phyloP scores from a whole-genome alignment of 1,140 invertebrate species.

The Hydropsyche tenuis region DNA sequence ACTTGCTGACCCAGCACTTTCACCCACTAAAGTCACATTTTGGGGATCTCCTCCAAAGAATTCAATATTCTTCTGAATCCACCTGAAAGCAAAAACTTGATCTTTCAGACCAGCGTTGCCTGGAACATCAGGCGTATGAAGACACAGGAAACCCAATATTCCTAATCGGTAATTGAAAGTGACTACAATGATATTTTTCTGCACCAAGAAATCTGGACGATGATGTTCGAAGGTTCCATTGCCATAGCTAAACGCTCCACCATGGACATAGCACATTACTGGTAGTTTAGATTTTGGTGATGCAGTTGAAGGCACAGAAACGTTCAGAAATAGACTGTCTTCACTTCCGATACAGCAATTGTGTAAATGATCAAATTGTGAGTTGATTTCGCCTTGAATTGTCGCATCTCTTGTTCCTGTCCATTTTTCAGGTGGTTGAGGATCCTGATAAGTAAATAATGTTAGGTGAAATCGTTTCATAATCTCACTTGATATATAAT shows the following conservation, averaged over 20 bases:
- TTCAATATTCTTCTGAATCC: constrained; percentile 23
- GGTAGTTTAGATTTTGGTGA: constrained; percentile 67
- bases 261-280: constrained; percentile 67
- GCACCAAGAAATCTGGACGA: constrained; percentile 69
- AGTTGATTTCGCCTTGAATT: background rate
- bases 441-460: constrained; percentile 22
- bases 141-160: constrained; percentile 67
- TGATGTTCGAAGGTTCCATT: constrained; percentile 65
- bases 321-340: constrained; percentile 31
- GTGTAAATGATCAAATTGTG: constrained; percentile 17
- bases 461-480: too few species aligned
- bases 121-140: constrained; percentile 65
- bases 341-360: too few species aligned
- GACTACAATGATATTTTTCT: constrained; percentile 71
- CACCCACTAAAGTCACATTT: constrained; percentile 8
- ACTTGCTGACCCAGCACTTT: constrained; percentile 52
- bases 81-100: constrained; percentile 10
- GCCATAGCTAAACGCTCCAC: constrained; percentile 71
- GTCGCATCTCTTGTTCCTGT: constrained; percentile 17
- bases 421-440: constrained; percentile 27
- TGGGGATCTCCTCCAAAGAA: background rate
- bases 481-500: too few species aligned
- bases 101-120: constrained; percentile 71
- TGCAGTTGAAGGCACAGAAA: background rate
- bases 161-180: constrained; percentile 75